Evolutionary conservation across 2,113 vertebrate genomes (phyloP).

Genomic region (Oryzias woworae): DNA sequence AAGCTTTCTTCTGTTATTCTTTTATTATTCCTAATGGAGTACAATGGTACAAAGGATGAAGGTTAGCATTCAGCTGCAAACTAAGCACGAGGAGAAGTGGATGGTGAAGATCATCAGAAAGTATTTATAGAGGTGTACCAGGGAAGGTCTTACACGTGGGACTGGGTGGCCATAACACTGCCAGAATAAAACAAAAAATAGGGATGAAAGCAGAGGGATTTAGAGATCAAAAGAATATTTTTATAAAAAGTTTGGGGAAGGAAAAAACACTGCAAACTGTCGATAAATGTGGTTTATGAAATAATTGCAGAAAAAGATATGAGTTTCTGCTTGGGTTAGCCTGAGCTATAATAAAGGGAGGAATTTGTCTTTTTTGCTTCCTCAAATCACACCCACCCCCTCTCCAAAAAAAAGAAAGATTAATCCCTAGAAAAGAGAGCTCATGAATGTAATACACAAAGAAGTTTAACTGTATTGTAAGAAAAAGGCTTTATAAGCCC

Average conservation of each 20-base stretch:
- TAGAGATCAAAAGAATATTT: neutral
- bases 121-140: constrained; percentile 61
- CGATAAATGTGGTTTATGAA: constrained; percentile 32
- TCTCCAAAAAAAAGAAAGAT: neutral
- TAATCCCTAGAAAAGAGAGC: constrained; percentile 18
- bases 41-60: constrained; percentile 3
- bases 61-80: constrained; percentile 5
- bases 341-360: constrained; percentile 27
- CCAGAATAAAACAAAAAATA: constrained; percentile 20
- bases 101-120: constrained; percentile 51
- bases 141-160: constrained; percentile 51
- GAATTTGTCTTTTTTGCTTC: constrained; percentile 12
- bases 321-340: constrained; percentile 42
- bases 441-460: constrained; percentile 29
- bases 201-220: constrained; percentile 11
- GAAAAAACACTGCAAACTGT: constrained; percentile 21
- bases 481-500: constrained; percentile 4
- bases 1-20: neutral
- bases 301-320: constrained; percentile 44
- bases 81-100: constrained; percentile 15
- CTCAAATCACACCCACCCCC: constrained; percentile 18
- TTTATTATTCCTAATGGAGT: neutral
- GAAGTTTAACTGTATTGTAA: constrained; percentile 30
- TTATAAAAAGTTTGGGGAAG: constrained; percentile 9
- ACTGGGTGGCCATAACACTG: constrained; percentile 31